These are phyloP conservation scores for Rhynchonycteris naso DNA, from an alignment of 2,797 vertebrate genomes.

Conservation along the genomic window DNA sequence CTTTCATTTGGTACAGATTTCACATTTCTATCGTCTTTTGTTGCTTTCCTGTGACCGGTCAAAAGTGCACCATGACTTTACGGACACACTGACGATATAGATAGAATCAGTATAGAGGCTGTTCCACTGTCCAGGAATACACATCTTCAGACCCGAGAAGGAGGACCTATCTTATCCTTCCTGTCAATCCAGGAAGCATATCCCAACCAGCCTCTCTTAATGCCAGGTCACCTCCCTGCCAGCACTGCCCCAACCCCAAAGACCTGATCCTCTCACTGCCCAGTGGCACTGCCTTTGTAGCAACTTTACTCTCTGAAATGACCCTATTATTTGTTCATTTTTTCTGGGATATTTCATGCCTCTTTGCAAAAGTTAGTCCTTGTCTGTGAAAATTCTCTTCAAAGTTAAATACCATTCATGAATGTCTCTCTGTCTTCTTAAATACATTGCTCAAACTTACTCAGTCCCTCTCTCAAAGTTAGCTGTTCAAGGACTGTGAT, in stretches of 20 bases:
- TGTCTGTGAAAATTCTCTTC: not conserved
- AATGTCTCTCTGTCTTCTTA: rapidly evolving
- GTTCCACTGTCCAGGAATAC: not conserved
- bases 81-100: no score
- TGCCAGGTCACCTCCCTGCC: not conserved
- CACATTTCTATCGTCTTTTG: no score
- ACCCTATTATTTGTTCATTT: not conserved
- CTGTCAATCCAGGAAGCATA: not conserved
- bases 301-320: not conserved
- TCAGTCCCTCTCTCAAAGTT: not conserved
- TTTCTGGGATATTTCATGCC: not conserved
- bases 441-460: not conserved
- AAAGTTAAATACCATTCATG: not conserved
- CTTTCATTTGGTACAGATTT: no score
- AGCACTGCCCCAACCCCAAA: not conserved
- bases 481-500: not conserved
- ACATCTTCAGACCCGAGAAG: not conserved
- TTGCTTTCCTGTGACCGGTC: no score
- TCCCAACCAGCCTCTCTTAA: not conserved
- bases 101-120: no score
- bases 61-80: no score
- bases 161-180: not conserved
- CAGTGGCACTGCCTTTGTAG: not conserved
- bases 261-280: not conserved
- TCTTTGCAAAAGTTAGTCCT: not conserved